A percentile compares a stretch with the other conserved stretches of the same genome.
Conservation (phyloP, 2,113 vertebrate species). For the Puffinus mauretanicus region DNA sequence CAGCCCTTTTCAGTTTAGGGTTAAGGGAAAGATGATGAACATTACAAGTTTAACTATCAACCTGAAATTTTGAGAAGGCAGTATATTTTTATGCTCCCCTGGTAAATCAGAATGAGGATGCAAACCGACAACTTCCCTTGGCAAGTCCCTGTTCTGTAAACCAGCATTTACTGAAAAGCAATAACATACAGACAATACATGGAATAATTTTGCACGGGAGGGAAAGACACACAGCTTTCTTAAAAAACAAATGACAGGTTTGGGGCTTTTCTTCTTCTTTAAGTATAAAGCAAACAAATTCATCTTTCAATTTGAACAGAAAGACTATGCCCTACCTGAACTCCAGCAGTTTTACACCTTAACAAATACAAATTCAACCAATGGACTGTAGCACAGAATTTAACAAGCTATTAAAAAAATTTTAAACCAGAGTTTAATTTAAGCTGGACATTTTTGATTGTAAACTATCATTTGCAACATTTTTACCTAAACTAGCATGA, state of each 20-base stretch:
- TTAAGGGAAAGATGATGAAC: neutral
- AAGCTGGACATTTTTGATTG: neutral
- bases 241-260: neutral
- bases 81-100: neutral
- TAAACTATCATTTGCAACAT: neutral
- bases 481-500: neutral
- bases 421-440: neutral
- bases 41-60: neutral
- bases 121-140: neutral
- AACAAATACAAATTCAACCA: neutral
- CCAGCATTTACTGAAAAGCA: neutral
- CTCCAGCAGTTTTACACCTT: neutral
- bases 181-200: neutral
- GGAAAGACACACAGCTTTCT: neutral
- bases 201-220: neutral
- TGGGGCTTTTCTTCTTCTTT: neutral
- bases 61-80: neutral
- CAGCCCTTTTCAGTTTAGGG: neutral
- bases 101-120: neutral
- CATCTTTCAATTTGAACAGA: neutral
- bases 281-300: neutral
- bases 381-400: neutral
- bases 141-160: neutral
- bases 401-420: neutral
- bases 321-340: neutral